phyloP scores from a whole-genome alignment of 2,888 invertebrate species.

The Rhopalosiphum nymphaeae region DNA sequence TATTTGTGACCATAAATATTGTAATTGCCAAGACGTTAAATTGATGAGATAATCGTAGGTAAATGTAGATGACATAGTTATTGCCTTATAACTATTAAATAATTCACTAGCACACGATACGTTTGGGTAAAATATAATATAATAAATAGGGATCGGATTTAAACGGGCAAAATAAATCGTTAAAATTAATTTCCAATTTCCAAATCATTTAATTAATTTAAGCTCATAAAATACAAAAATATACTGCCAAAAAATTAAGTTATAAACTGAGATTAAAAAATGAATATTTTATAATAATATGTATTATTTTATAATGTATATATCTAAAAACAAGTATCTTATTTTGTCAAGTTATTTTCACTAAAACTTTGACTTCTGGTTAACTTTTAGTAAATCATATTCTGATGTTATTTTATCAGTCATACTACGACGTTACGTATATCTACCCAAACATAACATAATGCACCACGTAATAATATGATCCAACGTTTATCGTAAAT shows the following conservation, averaged over 20 bases:
- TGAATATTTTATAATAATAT: no score
- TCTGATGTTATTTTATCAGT: background rate
- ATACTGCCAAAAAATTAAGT: background rate
- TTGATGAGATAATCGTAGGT: background rate
- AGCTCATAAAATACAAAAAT: background rate
- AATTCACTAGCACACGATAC: background rate
- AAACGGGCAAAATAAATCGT: background rate
- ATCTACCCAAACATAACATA: no score
- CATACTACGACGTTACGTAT: background rate
- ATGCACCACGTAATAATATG: no score
- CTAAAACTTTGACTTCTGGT: background rate
- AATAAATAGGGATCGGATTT: background rate
- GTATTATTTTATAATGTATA: background rate
- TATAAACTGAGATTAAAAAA: background rate
- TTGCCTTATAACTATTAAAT: background rate
- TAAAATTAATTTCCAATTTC: background rate
- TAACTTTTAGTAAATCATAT: background rate
- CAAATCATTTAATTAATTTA: background rate
- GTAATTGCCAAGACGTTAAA: background rate
- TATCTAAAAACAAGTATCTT: background rate
- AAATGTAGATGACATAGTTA: background rate
- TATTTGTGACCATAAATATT: background rate
- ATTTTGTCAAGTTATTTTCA: background rate
- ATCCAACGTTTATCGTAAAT: no score
- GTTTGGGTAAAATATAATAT: background rate